These are phyloP conservation scores for Hippocampus kuda DNA, from an alignment of 2,797 vertebrate species.

Conservation along the genomic window DNA sequence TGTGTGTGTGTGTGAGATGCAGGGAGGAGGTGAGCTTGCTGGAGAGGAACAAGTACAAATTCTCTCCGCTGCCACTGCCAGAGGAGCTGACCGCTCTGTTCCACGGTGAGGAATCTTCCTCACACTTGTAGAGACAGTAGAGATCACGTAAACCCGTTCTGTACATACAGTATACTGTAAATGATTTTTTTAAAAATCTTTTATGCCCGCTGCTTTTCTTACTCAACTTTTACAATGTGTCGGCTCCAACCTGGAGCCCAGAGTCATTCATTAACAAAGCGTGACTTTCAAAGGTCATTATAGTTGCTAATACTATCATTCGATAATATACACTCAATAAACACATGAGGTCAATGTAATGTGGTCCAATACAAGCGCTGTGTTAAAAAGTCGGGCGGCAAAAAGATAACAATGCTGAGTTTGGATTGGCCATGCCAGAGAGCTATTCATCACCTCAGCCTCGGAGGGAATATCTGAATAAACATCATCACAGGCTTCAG, in stretches of 20 bases:
- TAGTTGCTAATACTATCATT: too few species aligned
- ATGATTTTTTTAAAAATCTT: neutral
- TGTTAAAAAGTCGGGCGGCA: neutral
- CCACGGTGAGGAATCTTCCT: constrained; percentile 67
- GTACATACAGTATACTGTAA: neutral
- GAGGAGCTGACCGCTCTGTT: constrained; percentile 77
- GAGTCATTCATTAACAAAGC: too few species aligned
- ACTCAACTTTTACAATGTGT: neutral
- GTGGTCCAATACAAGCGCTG: neutral
- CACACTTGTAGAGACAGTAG: constrained; percentile 18
- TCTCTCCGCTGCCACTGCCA: constrained; percentile 72
- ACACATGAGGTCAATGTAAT: too few species aligned
- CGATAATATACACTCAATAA: too few species aligned
- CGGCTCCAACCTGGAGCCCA: neutral
- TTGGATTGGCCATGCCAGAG: neutral
- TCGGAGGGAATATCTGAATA: neutral
- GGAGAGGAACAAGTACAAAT: constrained; percentile 96
- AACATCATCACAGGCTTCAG: neutral
- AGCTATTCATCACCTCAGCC: neutral
- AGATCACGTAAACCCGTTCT: constrained; percentile 19
- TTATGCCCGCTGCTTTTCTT: neutral
- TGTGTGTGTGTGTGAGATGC: constrained; percentile 18
- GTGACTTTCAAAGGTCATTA: too few species aligned
- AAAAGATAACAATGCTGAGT: neutral
- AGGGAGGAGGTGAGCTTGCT: constrained; percentile 82